These are phyloP conservation scores for Lycaon pictus DNA, from an alignment of 2,113 vertebrate species.

Conservation along the genomic window DNA sequence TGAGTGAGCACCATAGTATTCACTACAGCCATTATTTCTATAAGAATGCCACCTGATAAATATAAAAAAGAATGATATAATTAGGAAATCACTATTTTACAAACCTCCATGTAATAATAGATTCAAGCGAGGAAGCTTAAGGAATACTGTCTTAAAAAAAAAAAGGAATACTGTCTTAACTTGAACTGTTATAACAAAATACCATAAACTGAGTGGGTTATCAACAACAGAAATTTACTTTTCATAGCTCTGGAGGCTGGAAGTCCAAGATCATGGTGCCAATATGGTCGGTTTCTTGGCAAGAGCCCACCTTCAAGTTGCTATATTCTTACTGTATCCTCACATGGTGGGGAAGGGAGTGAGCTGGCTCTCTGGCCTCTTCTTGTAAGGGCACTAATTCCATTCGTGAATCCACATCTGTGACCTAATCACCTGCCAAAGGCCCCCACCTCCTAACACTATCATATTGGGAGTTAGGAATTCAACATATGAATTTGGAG, in stretches of 20 bases:
- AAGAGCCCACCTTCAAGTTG: not conserved
- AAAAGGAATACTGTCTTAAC: not conserved
- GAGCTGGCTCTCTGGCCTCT: not conserved
- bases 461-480: not conserved
- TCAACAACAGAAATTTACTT: not conserved
- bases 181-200: not conserved
- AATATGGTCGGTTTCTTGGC: not conserved
- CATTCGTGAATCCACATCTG: not conserved
- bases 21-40: not conserved
- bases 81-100: constrained; percentile 27
- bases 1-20: not conserved
- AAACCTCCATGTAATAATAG: constrained; percentile 32
- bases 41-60: constrained; percentile 16
- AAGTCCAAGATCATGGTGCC: not conserved
- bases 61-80: not conserved
- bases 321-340: not conserved
- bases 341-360: not conserved
- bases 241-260: not conserved
- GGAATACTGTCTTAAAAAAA: not conserved
- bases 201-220: not conserved
- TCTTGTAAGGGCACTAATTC: not conserved
- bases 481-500: not conserved
- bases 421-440: not conserved
- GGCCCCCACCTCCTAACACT: not conserved
- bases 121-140: constrained; percentile 5